Evolutionary conservation across 2,797 vertebrate genomes (phyloP).

Genomic region (Silurus lanzhouensis): DNA sequence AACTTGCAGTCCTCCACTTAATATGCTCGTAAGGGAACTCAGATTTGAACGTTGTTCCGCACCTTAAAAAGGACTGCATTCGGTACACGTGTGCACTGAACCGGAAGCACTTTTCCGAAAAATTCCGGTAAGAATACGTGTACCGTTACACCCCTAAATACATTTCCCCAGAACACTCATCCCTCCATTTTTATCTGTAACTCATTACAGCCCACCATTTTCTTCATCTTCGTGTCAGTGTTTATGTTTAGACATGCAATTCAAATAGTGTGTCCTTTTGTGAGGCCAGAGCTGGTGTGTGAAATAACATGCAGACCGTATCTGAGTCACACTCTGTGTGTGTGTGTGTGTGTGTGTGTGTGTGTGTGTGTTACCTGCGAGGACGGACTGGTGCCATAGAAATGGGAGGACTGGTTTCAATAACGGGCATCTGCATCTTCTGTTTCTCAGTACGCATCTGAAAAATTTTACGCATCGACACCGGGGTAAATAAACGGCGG

Average conservation of each 20-base stretch:
- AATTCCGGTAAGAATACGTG: too few species aligned
- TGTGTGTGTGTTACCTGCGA: constrained; percentile 74
- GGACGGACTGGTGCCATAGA: constrained; percentile 73
- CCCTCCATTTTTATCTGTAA: not conserved
- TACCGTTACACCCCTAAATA: too few species aligned
- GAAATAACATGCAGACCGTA: constrained; percentile 34
- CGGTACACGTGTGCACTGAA: too few species aligned
- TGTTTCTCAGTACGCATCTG: constrained; percentile 80
- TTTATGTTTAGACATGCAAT: constrained; percentile 37
- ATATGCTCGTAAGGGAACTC: too few species aligned
- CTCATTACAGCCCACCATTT: not conserved
- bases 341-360: constrained; percentile 61
- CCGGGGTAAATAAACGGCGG: constrained; percentile 50
- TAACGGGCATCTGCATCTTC: constrained; percentile 76
- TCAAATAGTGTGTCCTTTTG: constrained; percentile 6
- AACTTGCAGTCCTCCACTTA: too few species aligned
- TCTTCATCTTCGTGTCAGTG: not conserved
- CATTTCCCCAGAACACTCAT: not conserved
- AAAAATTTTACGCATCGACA: constrained; percentile 64
- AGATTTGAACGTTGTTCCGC: too few species aligned
- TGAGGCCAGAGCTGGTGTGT: constrained; percentile 42
- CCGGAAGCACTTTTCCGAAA: too few species aligned
- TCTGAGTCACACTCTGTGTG: not conserved
- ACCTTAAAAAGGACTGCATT: too few species aligned
- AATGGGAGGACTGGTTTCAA: constrained; percentile 74